These are phyloP conservation scores for Mus musculus DNA, from an alignment of 2,113 vertebrate genomes.

Conservation along the genomic window DNA sequence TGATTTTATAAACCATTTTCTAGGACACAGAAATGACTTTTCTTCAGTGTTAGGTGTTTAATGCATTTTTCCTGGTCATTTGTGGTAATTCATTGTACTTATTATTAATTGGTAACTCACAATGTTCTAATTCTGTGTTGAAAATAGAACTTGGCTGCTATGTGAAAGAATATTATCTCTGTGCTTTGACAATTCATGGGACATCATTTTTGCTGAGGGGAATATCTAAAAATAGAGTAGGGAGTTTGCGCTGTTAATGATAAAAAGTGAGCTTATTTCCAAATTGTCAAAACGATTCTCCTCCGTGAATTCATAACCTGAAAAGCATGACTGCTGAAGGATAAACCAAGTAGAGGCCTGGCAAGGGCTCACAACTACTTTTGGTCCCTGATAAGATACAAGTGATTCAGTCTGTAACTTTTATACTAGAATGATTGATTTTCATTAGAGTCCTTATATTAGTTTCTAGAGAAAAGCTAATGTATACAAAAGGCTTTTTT, in stretches of 20 bases:
- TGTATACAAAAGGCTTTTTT: background rate
- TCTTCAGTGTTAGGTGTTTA: background rate
- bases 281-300: background rate
- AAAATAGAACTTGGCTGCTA: conserved; percentile 34
- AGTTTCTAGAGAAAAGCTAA: background rate
- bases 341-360: background rate
- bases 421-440: background rate
- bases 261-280: conserved; percentile 29
- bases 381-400: background rate
- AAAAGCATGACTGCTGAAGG: background rate
- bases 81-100: background rate
- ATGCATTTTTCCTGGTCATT: background rate
- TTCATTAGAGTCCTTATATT: background rate
- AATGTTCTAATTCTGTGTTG: background rate
- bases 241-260: background rate
- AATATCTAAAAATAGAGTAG: conserved; percentile 28
- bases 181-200: background rate
- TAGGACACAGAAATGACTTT: conserved; percentile 5
- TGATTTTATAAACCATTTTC: background rate
- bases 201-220: background rate
- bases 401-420: background rate
- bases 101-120: conserved; percentile 51
- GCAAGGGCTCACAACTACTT: background rate
- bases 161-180: conserved; percentile 23
- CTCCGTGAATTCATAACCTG: conserved; percentile 17